Evolutionary conservation across 2,113 vertebrate genomes (phyloP).

Genomic region (Pterocles gutturalis): DNA sequence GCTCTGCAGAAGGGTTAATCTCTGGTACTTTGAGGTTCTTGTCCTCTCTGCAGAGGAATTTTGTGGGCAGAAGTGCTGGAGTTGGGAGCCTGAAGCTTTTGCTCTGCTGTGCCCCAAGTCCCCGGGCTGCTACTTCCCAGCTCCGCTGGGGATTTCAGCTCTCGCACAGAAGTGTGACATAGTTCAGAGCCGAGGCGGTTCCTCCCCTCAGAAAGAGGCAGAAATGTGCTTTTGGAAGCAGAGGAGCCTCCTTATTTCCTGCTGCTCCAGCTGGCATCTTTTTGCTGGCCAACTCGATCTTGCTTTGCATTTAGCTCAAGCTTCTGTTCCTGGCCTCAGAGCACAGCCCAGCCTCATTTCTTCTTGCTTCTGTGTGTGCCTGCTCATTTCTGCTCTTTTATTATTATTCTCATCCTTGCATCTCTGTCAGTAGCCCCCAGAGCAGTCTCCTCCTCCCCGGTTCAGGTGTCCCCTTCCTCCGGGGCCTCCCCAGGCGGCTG

Average conservation of each 20-base stretch:
- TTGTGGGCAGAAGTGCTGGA: background rate
- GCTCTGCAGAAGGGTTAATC: background rate
- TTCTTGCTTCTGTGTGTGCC: background rate
- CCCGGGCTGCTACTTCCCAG: background rate
- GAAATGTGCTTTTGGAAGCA: constrained; percentile 28
- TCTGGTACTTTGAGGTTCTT: background rate
- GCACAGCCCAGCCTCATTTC: background rate
- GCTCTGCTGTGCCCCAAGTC: background rate
- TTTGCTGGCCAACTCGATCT: constrained; percentile 20
- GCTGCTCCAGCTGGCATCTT: constrained; percentile 53
- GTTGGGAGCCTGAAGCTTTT: background rate
- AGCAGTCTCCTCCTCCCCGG: background rate
- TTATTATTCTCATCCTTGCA: background rate
- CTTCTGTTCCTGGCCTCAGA: constrained; percentile 13
- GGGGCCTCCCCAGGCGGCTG: background rate
- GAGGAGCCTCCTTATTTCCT: constrained; percentile 45
- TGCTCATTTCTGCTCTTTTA: background rate
- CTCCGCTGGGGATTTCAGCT: background rate
- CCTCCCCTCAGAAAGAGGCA: background rate
- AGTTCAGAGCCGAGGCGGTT: background rate
- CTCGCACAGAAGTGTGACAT: background rate
- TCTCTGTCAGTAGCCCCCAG: background rate
- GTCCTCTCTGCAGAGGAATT: background rate
- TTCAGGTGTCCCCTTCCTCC: background rate
- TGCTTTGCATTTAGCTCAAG: constrained; percentile 10